Percentiles rank a stretch among this genome's conserved stretches.
These are phyloP conservation scores for Piprites chloris DNA, from an alignment of 2,113 vertebrate genomes.

Conservation along the genomic window DNA sequence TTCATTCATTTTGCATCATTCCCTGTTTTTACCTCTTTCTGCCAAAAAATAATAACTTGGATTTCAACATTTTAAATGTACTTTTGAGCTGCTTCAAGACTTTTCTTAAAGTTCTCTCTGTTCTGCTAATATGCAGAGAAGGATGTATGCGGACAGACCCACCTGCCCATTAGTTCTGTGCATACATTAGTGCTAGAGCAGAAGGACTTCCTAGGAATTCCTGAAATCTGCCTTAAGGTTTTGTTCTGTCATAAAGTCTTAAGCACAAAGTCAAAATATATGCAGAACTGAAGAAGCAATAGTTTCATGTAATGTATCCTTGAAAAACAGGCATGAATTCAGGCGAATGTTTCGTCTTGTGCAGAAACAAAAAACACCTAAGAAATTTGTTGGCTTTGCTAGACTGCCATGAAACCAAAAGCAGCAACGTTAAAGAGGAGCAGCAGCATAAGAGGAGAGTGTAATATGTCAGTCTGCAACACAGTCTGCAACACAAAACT, in stretches of 20 bases:
- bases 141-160: background rate
- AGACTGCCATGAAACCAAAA: background rate
- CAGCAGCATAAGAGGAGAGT: background rate
- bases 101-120: background rate
- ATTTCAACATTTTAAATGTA: background rate
- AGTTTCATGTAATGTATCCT: background rate
- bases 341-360: background rate
- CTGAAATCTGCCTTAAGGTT: background rate
- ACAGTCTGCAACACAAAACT: background rate
- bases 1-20: background rate
- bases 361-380: background rate
- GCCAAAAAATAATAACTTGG: background rate
- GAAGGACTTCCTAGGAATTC: background rate
- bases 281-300: background rate
- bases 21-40: background rate
- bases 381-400: background rate
- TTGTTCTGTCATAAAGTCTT: background rate
- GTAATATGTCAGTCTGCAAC: background rate
- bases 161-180: background rate
- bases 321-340: background rate
- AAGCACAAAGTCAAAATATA: background rate
- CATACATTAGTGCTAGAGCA: background rate
- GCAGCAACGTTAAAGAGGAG: background rate
- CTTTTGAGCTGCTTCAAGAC: background rate
- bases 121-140: background rate